Percentiles rank a stretch among this genome's conserved stretches.
Conservation (phyloP, 2,888 invertebrate genomes). For the Pristionchus arcanus region DNA sequence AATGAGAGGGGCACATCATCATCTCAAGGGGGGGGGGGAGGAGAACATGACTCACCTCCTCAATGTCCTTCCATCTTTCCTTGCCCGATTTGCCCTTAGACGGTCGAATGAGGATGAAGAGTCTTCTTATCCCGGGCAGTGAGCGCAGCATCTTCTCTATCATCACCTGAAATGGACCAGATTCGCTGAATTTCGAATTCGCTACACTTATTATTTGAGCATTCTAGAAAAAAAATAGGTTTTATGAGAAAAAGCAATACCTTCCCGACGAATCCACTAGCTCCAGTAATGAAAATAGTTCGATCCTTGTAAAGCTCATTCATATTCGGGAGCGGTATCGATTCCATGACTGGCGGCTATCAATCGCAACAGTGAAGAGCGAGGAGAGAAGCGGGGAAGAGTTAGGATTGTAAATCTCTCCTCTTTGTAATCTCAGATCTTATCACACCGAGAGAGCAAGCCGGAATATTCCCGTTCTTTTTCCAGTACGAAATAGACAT, state of each 20-base stretch:
- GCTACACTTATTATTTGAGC: background rate
- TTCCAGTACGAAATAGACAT: too few species aligned
- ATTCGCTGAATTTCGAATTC: background rate
- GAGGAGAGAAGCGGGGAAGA: background rate
- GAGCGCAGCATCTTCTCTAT: constrained; percentile 37
- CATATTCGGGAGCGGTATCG: constrained; percentile 54
- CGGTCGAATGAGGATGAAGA: constrained; percentile 20
- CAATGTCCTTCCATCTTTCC: constrained; percentile 15
- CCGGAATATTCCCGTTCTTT: too few species aligned
- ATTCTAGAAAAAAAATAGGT: background rate
- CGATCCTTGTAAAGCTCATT: constrained; percentile 63
- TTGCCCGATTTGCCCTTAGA: background rate
- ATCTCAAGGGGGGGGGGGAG: too few species aligned
- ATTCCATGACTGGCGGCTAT: background rate
- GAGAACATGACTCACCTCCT: background rate
- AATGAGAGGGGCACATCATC: too few species aligned
- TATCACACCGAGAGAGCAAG: too few species aligned
- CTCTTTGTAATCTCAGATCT: too few species aligned
- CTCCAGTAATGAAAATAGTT: constrained; percentile 91
- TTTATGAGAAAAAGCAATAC: constrained; percentile 80
- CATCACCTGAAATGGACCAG: background rate
- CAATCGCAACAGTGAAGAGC: background rate
- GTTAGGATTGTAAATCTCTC: background rate
- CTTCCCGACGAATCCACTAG: constrained; percentile 94
- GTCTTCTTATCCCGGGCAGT: background rate